Evolutionary conservation across 2,113 vertebrate genomes (phyloP).

Genomic region (cattle (Bos taurus)): DNA sequence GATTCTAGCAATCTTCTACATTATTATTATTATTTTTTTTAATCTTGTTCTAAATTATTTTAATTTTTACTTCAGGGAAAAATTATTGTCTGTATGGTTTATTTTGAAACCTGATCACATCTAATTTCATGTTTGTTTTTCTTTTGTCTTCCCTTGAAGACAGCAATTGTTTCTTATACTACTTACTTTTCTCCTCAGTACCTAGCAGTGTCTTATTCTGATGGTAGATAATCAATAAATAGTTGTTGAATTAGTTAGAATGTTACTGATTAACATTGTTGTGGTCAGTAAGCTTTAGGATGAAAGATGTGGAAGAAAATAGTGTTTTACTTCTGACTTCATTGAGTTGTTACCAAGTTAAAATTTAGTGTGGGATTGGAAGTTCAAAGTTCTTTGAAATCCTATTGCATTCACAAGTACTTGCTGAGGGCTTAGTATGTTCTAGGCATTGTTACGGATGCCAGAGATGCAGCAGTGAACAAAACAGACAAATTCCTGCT

Average conservation of each 20-base stretch:
- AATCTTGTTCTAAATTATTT: constrained; percentile 26
- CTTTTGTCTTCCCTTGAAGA: background rate
- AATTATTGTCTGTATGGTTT: background rate
- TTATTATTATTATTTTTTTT: background rate
- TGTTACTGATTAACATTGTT: background rate
- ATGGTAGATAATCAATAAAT: constrained; percentile 10
- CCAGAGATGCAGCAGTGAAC: background rate
- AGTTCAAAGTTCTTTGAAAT: constrained; percentile 48
- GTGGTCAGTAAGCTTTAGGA: background rate
- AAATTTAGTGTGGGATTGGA: constrained; percentile 5
- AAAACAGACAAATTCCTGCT: constrained; percentile 16
- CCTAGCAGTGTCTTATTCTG: background rate
- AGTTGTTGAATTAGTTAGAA: constrained; percentile 23
- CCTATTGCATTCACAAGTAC: background rate
- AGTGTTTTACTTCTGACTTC: background rate
- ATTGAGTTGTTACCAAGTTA: constrained; percentile 2
- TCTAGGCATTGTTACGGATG: background rate
- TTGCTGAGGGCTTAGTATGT: constrained; percentile 11
- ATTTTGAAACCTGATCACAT: constrained; percentile 14
- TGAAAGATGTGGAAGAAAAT: constrained; percentile 27
- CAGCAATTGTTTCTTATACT: background rate
- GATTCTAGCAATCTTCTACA: background rate
- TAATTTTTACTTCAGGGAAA: background rate
- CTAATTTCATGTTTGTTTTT: constrained; percentile 13
- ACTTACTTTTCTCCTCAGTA: background rate